Evolutionary conservation across 2,888 invertebrate genomes (phyloP), one percentile per base, ranked within the genome.

Genomic region (Muschampia staudingeri): DNA sequence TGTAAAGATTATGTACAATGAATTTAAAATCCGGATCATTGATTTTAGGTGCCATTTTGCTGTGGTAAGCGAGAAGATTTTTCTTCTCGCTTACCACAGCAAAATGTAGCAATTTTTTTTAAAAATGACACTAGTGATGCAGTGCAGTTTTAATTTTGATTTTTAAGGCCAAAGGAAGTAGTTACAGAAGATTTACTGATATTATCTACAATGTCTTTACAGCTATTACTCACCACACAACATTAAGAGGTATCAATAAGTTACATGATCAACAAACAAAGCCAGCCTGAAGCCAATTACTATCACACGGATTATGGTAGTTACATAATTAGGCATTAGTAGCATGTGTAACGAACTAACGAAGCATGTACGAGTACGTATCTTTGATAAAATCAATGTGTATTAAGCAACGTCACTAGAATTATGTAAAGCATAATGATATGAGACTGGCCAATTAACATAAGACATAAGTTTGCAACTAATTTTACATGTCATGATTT

Each of bases 281-380:
- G 61, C 12, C 52, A 8, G 48, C 67, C 40, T 48, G 67, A 69
- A 76, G 44, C 67, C 44, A 44, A 77, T 69, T 14, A 30, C 67
- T 65, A 67, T 77, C 34, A 77, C 67, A 69, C 12, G 67, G 76
- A 77, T 77, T 61, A 72, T 71, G 25, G 16, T 12, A 25, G 71
- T 78, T 78, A 79, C 75, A 70, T 52, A 76, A 80, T 70, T 77
- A 77, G 70, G 14, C 67, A 75, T 67, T 80, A 75, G 67, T 69
- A 37, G 11, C 8, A 65, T 37, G 73, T 69, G 56, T 25, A 25
- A 25, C 25, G 25, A 25, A 25, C 25, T 75, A 56, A 76, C 34
- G 37, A 37, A 69, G 69, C n/a, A 37, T 48, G 73, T 78, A 61
- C 71, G n/a, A 70, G 40, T 65, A 72, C 44, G 72, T 79, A 48